Evolutionary conservation across 2,797 vertebrate species (phyloP).

Genomic region (Hapalemur alaotrensis): DNA sequence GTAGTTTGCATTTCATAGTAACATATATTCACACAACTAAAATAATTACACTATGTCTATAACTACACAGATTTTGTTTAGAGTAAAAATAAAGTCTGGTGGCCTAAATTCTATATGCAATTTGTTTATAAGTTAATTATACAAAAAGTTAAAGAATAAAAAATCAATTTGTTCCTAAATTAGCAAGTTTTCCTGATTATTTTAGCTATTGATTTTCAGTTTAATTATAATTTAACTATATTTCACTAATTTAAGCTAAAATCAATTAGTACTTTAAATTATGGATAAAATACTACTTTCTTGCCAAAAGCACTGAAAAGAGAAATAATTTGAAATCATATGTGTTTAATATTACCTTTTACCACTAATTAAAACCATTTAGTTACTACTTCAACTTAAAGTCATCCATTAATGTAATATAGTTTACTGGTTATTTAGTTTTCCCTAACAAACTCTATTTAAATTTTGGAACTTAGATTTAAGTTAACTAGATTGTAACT

Average conservation of each 20-base stretch:
- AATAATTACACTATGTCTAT: neutral
- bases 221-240: constrained; percentile 80
- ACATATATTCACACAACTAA: neutral
- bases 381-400: constrained; percentile 80
- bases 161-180: constrained; percentile 58
- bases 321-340: constrained; percentile 71
- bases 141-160: constrained; percentile 46
- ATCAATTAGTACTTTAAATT: constrained; percentile 70
- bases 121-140: constrained; percentile 70
- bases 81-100: neutral
- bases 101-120: neutral
- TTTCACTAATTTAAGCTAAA: constrained; percentile 75
- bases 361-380: constrained; percentile 78
- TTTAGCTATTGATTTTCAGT: constrained; percentile 67
- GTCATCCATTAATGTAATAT: constrained; percentile 70
- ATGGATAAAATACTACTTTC: constrained; percentile 73
- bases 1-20: neutral
- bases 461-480: neutral
- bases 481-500: constrained; percentile 24
- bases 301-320: constrained; percentile 74
- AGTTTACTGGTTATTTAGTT: neutral
- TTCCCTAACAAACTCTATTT: neutral
- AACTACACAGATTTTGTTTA: neutral
- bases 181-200: constrained; percentile 61
- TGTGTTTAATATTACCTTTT: constrained; percentile 64